Evolutionary conservation across 2,113 vertebrate genomes (phyloP), one percentile per base, ranked within the genome.

Genomic region (Chamaetylas fuelleborni): DNA sequence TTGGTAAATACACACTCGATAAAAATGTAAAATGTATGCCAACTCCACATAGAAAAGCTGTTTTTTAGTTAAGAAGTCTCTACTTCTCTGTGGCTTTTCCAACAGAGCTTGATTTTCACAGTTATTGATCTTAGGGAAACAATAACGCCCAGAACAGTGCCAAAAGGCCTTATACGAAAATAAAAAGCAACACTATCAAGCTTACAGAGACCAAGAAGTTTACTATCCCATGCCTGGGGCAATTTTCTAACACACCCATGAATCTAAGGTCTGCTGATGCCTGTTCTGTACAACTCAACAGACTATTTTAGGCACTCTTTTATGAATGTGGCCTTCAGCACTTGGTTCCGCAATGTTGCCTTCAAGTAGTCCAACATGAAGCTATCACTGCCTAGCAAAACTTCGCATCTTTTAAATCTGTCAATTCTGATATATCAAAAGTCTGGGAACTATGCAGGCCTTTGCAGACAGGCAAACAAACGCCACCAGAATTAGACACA

Each of bases 1-100:
- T 96, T 98, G 97, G 89, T 97, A 97, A 98, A 97, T 94, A 97
- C 85, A 97, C 89, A 94, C 90, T 92, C 7, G 3, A 96, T 94
- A 97, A 97, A 96, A 97, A 96, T 57, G 58, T 95, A 90, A 91
- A 85, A 90, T 66, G 53, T 87, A 53, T 94, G 96, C 92, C 95
- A 96, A 96, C 61, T 92, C 86, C 79, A 92, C 69, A 58, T 72
- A 95, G 85, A 83, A 96, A 93, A 91, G 91, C 64, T 84, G 56
- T 62, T 89, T 95, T 84, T 72, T 70, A 70, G 73, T 88, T 81
- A 76, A 57, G 60, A 81, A 51, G 48, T 81, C 80, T 82, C 79
- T 71, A 43, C 57, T 90, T 90, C 64, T 53, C 72, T 84, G 71
- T 81, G 83, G 43, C 56, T 92, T 90, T 88, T 94, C 65, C 70